Evolutionary conservation across 2,888 invertebrate species (phyloP).

Genomic region (Ophion ventricosus): DNA sequence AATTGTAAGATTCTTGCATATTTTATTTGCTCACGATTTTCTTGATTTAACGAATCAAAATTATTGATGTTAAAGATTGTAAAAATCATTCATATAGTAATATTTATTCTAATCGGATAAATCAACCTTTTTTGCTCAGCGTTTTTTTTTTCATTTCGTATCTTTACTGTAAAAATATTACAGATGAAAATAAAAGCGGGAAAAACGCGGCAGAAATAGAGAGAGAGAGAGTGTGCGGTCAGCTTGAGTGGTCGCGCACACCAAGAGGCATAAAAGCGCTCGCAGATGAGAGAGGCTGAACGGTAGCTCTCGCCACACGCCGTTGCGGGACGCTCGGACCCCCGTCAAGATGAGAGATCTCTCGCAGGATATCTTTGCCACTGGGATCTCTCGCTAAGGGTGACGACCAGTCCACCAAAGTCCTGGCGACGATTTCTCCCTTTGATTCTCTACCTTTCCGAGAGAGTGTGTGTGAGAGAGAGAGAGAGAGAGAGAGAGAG

Average conservation of each 20-base stretch:
- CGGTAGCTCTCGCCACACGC: constrained; percentile 61
- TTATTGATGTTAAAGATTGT: background rate
- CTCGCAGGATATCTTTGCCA: constrained; percentile 15
- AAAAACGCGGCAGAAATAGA: constrained; percentile 24
- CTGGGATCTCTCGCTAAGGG: constrained; percentile 60
- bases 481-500: no score
- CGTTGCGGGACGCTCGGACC: constrained; percentile 63
- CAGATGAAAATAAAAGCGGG: constrained; percentile 42
- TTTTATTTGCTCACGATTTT: no score
- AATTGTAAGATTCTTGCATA: no score
- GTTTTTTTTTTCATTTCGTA: no score
- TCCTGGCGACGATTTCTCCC: constrained; percentile 46
- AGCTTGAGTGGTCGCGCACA: constrained; percentile 44
- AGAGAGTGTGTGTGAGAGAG: background rate
- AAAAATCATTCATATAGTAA: no score
- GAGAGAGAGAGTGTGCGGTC: constrained; percentile 52
- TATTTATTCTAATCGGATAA: no score
- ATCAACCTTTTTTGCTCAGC: no score
- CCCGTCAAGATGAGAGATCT: constrained; percentile 65
- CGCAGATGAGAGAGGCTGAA: constrained; percentile 47
- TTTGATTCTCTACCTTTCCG: constrained; percentile 48
- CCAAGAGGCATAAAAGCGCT: constrained; percentile 41
- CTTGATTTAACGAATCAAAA: no score
- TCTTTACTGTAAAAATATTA: background rate
- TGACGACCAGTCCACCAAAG: constrained; percentile 37